Percentiles rank a stretch among this genome's conserved stretches.
Evolutionary conservation across 2,888 invertebrate species (phyloP).

Genomic region (Cantharis lateralis): DNA sequence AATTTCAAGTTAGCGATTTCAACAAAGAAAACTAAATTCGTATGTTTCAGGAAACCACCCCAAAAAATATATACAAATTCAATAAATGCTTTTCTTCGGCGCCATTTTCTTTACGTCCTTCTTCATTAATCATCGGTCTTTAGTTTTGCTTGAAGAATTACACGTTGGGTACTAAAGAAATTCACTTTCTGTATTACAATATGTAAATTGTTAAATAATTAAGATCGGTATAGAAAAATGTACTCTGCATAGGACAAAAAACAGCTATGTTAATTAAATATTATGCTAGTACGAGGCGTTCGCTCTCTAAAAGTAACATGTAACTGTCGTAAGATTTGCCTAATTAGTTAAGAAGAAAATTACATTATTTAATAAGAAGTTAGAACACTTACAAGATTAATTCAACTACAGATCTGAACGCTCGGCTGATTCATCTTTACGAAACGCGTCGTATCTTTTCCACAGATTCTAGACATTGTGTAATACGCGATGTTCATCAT

Average conservation of each 20-base stretch:
- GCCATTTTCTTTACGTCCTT: background rate
- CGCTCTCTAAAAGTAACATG: background rate
- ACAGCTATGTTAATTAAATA: background rate
- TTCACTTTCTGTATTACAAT: background rate
- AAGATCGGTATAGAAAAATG: background rate
- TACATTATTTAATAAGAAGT: constrained; percentile 1
- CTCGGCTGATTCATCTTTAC: constrained; percentile 1
- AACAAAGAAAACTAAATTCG: too few species aligned
- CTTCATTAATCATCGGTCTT: background rate
- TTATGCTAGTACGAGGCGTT: background rate
- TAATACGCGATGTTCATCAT: constrained; percentile 7
- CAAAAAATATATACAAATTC: too few species aligned
- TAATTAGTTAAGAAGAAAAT: background rate
- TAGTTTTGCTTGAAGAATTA: background rate
- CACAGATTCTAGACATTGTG: constrained; percentile 9
- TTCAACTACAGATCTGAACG: constrained; percentile 3
- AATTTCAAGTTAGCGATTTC: too few species aligned
- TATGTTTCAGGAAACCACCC: too few species aligned
- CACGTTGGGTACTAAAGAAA: background rate
- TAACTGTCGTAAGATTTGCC: background rate
- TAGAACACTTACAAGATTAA: background rate
- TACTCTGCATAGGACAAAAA: background rate
- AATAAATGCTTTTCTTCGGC: background rate
- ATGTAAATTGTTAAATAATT: background rate
- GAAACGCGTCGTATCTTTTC: background rate